Evolutionary conservation across 2,113 vertebrate genomes (phyloP).

Genomic region (Psammodynastes pulverulentus): DNA sequence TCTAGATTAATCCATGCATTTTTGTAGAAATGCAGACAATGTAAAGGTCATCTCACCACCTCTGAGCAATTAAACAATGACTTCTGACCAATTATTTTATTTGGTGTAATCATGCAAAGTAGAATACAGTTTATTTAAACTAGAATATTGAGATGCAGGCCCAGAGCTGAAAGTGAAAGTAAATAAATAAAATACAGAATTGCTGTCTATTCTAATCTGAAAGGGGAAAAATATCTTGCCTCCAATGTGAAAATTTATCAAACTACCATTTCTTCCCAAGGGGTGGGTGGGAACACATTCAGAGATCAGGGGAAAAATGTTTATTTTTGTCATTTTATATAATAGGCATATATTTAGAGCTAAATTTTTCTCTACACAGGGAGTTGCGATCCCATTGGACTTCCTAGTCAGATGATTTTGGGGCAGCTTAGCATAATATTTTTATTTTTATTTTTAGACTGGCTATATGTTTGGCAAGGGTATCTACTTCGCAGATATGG

Average conservation of each 20-base stretch:
- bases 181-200: neutral
- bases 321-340: neutral
- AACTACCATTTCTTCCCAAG: neutral
- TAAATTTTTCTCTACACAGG: neutral
- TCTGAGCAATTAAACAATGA: neutral
- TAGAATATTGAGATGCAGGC: neutral
- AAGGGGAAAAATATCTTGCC: neutral
- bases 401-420: neutral
- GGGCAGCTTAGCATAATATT: neutral
- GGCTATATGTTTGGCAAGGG: constrained; percentile 99
- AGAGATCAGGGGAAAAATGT: neutral
- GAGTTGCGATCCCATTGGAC: neutral
- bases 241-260: neutral
- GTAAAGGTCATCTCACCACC: neutral
- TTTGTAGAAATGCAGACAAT: neutral
- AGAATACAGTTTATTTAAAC: neutral
- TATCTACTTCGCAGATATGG: constrained; percentile 99
- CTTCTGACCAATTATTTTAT: neutral
- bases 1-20: neutral
- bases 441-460: constrained; percentile 70
- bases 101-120: neutral
- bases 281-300: too few species aligned
- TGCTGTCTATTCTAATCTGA: neutral
- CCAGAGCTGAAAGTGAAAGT: neutral
- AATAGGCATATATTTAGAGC: neutral